A percentile compares a stretch with the other conserved stretches of the same genome.
Conservation (phyloP, 2,888 invertebrate species). For the Trachelus tabidus region DNA sequence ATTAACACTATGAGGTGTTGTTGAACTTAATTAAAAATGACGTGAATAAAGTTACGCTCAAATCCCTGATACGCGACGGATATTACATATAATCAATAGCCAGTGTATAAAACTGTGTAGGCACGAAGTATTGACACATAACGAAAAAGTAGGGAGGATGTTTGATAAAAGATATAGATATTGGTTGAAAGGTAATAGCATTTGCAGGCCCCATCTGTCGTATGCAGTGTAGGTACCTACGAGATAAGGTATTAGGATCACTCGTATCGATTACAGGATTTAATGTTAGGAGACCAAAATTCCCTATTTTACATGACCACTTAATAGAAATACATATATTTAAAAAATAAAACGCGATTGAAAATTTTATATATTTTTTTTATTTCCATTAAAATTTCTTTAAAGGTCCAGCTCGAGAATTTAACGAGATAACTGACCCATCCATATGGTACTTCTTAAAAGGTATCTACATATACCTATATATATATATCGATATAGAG, state of each 20-base stretch:
- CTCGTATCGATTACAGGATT: constrained; percentile 25
- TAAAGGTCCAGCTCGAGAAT: not conserved
- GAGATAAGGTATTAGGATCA: constrained; percentile 32
- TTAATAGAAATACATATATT: not conserved
- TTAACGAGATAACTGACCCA: constrained; percentile 2
- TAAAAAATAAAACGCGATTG: not conserved
- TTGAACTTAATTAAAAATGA: not conserved
- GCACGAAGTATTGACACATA: not conserved
- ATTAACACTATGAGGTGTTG: not conserved
- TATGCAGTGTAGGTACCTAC: constrained; percentile 9
- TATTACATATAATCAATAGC: not conserved
- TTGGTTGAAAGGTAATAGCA: constrained; percentile 25
- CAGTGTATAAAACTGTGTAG: not conserved
- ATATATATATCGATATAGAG: not conserved
- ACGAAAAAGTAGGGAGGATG: constrained; percentile 11
- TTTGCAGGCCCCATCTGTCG: constrained; percentile 33
- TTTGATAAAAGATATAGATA: constrained; percentile 25
- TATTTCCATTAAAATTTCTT: not conserved
- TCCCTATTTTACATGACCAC: not conserved
- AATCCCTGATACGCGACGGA: not conserved
- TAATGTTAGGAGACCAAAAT: not conserved
- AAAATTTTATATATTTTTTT: not conserved
- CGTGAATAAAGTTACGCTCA: not conserved
- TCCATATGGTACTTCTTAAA: constrained; percentile 3
- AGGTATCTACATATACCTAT: not conserved